Base-by-base conservation (phyloP, 1,140 invertebrate species). In the Drosophila watanabei region DNA sequence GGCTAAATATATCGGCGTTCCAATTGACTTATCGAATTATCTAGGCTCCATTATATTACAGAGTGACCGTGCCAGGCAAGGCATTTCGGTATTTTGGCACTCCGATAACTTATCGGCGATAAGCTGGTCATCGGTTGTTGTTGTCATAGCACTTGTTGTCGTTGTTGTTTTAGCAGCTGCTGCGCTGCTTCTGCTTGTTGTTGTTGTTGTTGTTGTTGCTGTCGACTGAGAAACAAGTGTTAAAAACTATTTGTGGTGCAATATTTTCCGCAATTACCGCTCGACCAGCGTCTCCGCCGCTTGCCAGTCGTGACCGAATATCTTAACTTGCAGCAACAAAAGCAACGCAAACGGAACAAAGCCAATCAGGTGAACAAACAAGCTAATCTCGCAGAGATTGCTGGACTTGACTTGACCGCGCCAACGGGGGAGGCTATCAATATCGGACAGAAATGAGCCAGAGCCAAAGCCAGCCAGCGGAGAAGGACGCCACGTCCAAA, bases 401-500 rank as follows among this genome's bases (percentile, higher is more conserved):
- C 35, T 24, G 20, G 20, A 37, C 33, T 54, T 54, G n/a, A 39
- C 51, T 32, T 28, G 28, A 41, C 18, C 49, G 61, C 46, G 33
- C 33, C 43, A 63, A 28, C n/a, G 33, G 18, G 24, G 39, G n/a
- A 30, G 16, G 16, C 18, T 48, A 63, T 68, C 24, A 16, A n/a
- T 48, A 41, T 43, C 6, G 18, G 30, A 33, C 4, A 14, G 32
- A n/a, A 30, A 83, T 84, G 81, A 84, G 81, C 70, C 77, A 82
- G 8, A 43, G n/a, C 5, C 39, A 16, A 11, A 46, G 11, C 10
- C 54, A 39, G 33, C 18, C 52, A 0, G 33, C 5, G 35, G 9
- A 28, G 20, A 57, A 57, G 57, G 76, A 71, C 16, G 24, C 64
- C 7, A n/a, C n/a, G n/a, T 20, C 32, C 20, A 52, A 56, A 7